These are phyloP conservation scores for Acrossocheilus fasciatus DNA, from an alignment of 2,797 vertebrate genomes.

Conservation along the genomic window DNA sequence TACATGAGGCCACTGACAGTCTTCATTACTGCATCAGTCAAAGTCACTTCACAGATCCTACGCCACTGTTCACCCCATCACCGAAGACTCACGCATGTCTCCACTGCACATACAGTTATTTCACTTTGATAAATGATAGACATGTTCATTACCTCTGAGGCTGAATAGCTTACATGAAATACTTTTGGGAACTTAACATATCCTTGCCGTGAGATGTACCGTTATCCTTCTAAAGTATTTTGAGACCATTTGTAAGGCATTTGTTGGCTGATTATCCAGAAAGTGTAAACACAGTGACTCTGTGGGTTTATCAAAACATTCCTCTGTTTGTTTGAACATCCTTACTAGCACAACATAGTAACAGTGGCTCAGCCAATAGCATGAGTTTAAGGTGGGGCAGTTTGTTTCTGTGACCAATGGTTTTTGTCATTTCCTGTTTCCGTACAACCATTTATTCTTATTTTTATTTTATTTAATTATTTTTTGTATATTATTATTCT, in stretches of 20 bases:
- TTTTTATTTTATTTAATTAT: not conserved
- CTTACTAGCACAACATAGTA: not conserved
- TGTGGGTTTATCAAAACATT: not conserved
- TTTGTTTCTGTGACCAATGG: not conserved
- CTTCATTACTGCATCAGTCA: constrained; percentile 48
- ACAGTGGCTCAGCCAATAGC: not conserved
- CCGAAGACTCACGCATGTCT: constrained; percentile 7
- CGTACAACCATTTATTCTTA: not conserved
- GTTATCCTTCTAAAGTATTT: not conserved
- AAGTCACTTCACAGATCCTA: constrained; percentile 30
- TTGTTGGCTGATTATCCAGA: not conserved
- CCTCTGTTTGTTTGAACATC: not conserved
- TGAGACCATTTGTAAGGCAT: not conserved
- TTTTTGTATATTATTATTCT: not conserved
- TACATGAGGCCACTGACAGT: constrained; percentile 46
- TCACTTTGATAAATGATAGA: constrained; percentile 24
- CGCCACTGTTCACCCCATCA: constrained; percentile 24
- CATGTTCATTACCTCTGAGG: constrained; percentile 36
- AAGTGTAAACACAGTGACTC: not conserved
- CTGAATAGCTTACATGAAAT: not conserved
- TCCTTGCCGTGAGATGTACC: not conserved
- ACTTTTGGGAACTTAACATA: not conserved
- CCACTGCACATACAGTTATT: constrained; percentile 20
- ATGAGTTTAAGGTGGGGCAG: not conserved
- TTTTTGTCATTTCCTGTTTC: not conserved